Conservation (phyloP, 1,140 invertebrate species). For the Cyphomyrmex costatus region DNA sequence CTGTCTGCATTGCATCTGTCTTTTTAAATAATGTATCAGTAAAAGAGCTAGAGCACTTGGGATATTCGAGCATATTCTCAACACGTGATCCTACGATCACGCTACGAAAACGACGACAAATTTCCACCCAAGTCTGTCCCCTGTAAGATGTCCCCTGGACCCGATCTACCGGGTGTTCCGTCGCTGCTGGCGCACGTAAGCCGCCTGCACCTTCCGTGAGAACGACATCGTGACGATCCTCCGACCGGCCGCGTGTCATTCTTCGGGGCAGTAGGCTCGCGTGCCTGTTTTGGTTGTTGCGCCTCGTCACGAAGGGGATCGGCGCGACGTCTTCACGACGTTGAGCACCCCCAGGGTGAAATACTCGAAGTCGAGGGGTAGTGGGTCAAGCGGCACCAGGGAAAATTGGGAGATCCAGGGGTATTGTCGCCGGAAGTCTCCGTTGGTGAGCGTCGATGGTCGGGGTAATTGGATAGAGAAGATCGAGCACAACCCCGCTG, state of each 20-base stretch:
- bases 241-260: constrained; percentile 35
- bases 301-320: constrained; percentile 48
- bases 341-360: constrained; percentile 69
- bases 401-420: constrained; percentile 48
- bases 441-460: constrained; percentile 79
- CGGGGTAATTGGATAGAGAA: constrained; percentile 84
- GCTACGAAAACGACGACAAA: constrained; percentile 51
- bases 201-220: constrained; percentile 60
- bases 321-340: constrained; percentile 49
- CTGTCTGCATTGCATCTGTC: background rate
- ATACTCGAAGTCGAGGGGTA: constrained; percentile 64
- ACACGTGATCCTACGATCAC: constrained; percentile 52
- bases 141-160: constrained; percentile 34
- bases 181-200: constrained; percentile 34
- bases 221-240: constrained; percentile 62
- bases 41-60: constrained; percentile 32
- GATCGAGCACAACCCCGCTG: constrained; percentile 63
- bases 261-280: constrained; percentile 46
- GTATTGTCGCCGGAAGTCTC: constrained; percentile 83
- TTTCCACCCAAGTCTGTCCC: constrained; percentile 33
- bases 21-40: constrained; percentile 25
- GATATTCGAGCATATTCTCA: constrained; percentile 44
- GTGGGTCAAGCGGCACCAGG: constrained; percentile 69
- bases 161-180: constrained; percentile 50
- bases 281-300: constrained; percentile 54